Conservation (phyloP, 2,888 invertebrate species). For the Lasioglossum marginatum region DNA sequence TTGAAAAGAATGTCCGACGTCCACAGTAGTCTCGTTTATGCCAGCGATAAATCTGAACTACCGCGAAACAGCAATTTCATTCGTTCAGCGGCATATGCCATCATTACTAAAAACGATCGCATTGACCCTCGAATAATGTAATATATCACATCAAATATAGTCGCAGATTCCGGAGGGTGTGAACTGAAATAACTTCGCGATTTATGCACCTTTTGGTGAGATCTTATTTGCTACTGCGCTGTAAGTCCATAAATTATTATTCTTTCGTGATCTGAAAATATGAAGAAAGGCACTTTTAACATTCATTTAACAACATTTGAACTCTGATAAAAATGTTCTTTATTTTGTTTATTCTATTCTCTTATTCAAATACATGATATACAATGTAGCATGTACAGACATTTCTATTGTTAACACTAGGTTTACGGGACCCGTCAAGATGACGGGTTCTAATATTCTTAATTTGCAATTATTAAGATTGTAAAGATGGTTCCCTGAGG, state of each 20-base stretch:
- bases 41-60: conserved; percentile 60
- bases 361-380: not conserved
- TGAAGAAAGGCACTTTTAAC: not conserved
- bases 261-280: not conserved
- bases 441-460: too few relatives aligned
- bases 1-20: conserved; percentile 9
- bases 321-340: not conserved
- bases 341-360: not conserved
- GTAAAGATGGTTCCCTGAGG: too few relatives aligned
- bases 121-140: conserved; percentile 61
- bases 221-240: not conserved
- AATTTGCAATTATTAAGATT: too few relatives aligned
- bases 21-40: conserved; percentile 42
- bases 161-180: conserved; percentile 25
- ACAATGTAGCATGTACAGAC: not conserved
- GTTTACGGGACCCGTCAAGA: too few relatives aligned
- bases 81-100: conserved; percentile 44
- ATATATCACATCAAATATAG: conserved; percentile 51
- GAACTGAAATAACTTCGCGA: conserved; percentile 43
- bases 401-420: not conserved
- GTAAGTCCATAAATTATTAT: conserved; percentile 18
- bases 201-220: conserved; percentile 38
- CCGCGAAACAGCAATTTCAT: conserved; percentile 51
- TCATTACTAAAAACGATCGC: conserved; percentile 55
- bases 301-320: not conserved